These are phyloP conservation scores for Mamestra configurata DNA, from an alignment of 1,140 invertebrate genomes.

Conservation along the genomic window DNA sequence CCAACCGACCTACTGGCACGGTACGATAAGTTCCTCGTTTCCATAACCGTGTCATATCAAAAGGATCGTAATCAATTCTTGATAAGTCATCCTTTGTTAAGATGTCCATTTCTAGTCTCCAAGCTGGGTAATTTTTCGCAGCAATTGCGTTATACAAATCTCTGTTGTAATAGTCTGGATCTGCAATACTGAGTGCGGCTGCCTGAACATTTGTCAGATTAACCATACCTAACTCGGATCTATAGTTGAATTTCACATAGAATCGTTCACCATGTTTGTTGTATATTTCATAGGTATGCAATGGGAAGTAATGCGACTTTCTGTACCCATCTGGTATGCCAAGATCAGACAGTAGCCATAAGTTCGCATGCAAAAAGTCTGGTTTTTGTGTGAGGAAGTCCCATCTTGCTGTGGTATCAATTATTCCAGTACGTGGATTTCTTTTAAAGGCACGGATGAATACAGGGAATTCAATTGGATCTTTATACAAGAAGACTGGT, in stretches of 20 bases:
- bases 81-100: conserved; percentile 87
- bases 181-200: conserved; percentile 55
- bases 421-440: conserved; percentile 91
- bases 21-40: conserved; percentile 94
- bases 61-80: conserved; percentile 89
- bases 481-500: conserved; percentile 91
- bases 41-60: conserved; percentile 93
- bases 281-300: conserved; percentile 91
- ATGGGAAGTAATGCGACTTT: conserved; percentile 90
- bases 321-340: conserved; percentile 96
- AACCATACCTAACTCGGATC: conserved; percentile 92
- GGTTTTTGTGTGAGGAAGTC: conserved; percentile 95
- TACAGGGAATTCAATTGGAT: conserved; percentile 90
- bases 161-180: conserved; percentile 68
- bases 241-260: conserved; percentile 93
- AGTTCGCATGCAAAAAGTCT: conserved; percentile 93
- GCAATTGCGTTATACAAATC: conserved; percentile 74
- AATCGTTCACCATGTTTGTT: conserved; percentile 88
- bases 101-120: conserved; percentile 90
- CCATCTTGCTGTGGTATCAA: conserved; percentile 94
- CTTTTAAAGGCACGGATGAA: conserved; percentile 90
- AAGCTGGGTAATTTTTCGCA: conserved; percentile 90
- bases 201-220: conserved; percentile 83
- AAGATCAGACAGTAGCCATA: conserved; percentile 93
- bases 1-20: conserved; percentile 94